Base-by-base conservation (phyloP, 2,797 vertebrate species). In the Clarias laeviceps region DNA sequence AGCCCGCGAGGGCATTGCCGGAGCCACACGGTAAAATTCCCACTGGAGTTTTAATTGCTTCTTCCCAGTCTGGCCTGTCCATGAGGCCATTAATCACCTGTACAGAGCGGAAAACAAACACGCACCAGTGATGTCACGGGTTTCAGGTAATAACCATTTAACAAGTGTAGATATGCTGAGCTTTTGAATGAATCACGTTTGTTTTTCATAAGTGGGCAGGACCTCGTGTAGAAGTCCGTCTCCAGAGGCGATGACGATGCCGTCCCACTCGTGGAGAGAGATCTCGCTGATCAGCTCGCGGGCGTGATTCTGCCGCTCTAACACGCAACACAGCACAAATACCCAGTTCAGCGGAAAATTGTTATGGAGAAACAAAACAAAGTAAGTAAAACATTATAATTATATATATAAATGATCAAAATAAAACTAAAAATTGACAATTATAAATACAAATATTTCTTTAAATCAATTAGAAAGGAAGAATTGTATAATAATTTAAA, bases 71-170 rank as follows among this genome's bases (percentile, higher is more conserved):
- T 0, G 96, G 92, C 64, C 97, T 95, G 64, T 96, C 96, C 93
- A 98, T 96, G 82, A 98, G 93, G 50, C 97, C 97, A 27, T 98
- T 98, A 79, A 98, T 94, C 61, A 98, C 97, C 97, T 98, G 87
- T n/a, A 11, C 14, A 82, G 34, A 69, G 2, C 74, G 7, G 15
- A 64, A 45, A 8, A 76, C 32, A 65, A 40, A 64, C 45, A 29
- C 56, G 24, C 57, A 40, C 37, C 56, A 54, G 40, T 59, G n/a
- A 5, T 70, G 12, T 17, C 24, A 84, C 11, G 22, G 32, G 57
- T 15, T 68, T 65, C 40, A 66, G 2, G 7, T 3, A 66, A 12
- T 50, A 65, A 80, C 34, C 59, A 61, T 6, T 6, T 2, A 32
- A 78, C 5, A 20, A n/a, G n/a, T 9, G 2, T 5, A 65, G 61